These are phyloP conservation scores for Drosophila hamatofila DNA, from an alignment of 2,888 invertebrate species.

Conservation along the genomic window DNA sequence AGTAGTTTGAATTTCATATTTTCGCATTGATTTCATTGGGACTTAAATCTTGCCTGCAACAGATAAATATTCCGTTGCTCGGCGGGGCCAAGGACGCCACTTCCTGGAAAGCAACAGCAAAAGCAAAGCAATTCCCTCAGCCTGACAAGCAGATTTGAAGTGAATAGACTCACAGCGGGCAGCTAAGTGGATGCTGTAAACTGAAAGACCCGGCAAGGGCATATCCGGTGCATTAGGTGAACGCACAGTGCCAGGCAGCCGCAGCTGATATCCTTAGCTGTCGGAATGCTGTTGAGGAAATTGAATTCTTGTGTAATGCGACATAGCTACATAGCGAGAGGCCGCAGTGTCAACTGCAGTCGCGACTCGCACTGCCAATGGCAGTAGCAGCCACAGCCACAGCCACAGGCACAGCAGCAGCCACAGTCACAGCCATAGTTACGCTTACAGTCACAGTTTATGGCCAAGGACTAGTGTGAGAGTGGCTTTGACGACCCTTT, in stretches of 20 bases:
- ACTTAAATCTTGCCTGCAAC: neutral
- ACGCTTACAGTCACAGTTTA: constrained; percentile 15
- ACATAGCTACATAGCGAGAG: neutral
- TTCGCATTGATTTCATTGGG: constrained; percentile 1
- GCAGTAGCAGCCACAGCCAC: neutral
- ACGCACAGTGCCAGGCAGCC: constrained; percentile 7
- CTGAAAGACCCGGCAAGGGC: constrained; percentile 32
- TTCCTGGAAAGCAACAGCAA: neutral
- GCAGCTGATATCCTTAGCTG: constrained; percentile 13
- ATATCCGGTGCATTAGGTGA: constrained; percentile 48
- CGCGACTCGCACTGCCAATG: neutral
- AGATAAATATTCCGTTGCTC: constrained; percentile 3
- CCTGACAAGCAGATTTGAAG: constrained; percentile 1
- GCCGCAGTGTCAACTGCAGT: constrained; percentile 15
- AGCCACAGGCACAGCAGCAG: too few relatives aligned
- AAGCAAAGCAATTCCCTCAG: constrained; percentile 2
- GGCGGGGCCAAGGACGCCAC: constrained; percentile 3
- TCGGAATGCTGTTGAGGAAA: constrained; percentile 34
- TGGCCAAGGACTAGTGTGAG: constrained; percentile 3
- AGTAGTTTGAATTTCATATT: neutral
- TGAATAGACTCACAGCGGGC: constrained; percentile 27
- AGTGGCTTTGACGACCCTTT: constrained; percentile 14
- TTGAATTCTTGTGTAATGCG: constrained; percentile 52
- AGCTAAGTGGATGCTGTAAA: constrained; percentile 20
- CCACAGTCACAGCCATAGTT: neutral